These are phyloP conservation scores for Coecobrya sp. DNA, from an alignment of 2,888 invertebrate genomes.

Conservation along the genomic window DNA sequence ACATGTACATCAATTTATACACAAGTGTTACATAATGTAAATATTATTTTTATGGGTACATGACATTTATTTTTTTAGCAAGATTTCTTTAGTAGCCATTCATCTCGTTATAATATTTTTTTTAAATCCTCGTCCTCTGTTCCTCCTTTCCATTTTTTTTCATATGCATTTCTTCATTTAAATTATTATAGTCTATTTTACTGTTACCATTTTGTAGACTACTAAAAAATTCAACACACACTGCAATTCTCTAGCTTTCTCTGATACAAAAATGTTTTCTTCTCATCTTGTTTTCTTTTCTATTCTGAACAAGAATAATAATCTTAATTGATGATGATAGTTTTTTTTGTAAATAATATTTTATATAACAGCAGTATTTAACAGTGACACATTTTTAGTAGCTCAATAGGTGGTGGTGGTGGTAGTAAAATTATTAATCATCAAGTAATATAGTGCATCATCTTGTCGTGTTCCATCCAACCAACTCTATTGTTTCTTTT, in stretches of 20 bases:
- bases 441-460: constrained; percentile 2
- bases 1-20: constrained; percentile 41
- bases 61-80: neutral
- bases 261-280: constrained; percentile 58
- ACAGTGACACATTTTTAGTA: neutral
- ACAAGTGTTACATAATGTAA: constrained; percentile 26
- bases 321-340: constrained; percentile 31
- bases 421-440: constrained; percentile 3
- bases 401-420: neutral
- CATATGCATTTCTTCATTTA: constrained; percentile 37
- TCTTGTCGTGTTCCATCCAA: constrained; percentile 61
- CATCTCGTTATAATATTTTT: neutral
- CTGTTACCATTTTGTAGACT: constrained; percentile 22
- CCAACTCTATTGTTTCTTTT: neutral
- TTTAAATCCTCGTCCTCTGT: neutral
- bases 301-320: constrained; percentile 33
- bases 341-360: constrained; percentile 12
- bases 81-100: constrained; percentile 11
- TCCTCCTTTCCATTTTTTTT: neutral
- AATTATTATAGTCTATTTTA: neutral
- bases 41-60: constrained; percentile 59
- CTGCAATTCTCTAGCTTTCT: too few relatives aligned
- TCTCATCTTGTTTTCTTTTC: constrained; percentile 18
- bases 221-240: too few relatives aligned
- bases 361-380: neutral